Base-by-base conservation (phyloP, 2,888 invertebrate genomes). In the Bellardia pandia region DNA sequence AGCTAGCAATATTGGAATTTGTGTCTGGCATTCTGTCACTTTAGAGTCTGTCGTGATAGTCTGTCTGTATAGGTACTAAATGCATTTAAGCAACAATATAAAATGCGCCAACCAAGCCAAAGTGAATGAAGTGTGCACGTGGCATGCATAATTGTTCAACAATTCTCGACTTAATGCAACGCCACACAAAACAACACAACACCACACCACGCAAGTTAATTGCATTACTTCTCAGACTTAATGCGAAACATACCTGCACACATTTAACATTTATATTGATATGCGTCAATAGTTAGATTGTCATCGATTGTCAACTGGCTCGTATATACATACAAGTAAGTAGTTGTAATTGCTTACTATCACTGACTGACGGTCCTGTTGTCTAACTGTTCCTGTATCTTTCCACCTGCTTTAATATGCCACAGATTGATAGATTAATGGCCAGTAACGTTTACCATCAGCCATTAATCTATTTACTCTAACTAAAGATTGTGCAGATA, bases 91-190 rank as follows among this genome's bases (percentile, higher is more conserved):
- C 45, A 74, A 60, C 64, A 81, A 66, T 66, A 45, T 45, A 13
- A 66, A 79, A 76, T 72, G 78, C 72, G 78, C 56, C 74, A 74
- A 60, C 58, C 74, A 68, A 71, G 56, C 48, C 60, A 86, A 88
- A 86, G 80, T 72, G 81, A 79, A 7, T 51, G 45, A 45, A 81
- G 64, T 81, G 72, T 79, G 79, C 83, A 86, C 82, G 79, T 85
- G 82, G 56, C 72, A 76, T 84, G 76, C 75, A 84, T 86, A 76
- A 56, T 75, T 76, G 75, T 71, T 64, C 69, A 60, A 85, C 62
- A 69, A 69, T 56, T 48, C n/a, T 69, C 30, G 51, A 48, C 16
- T 51, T 3, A 56, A 72, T 71, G 40, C 51, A 79, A 79, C 68
- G 42, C 75, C 58, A 68, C 30, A 42, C 64, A 71, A 66, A 37